These are phyloP conservation scores for Danaus chrysippus DNA, from an alignment of 2,888 invertebrate species.

Conservation along the genomic window DNA sequence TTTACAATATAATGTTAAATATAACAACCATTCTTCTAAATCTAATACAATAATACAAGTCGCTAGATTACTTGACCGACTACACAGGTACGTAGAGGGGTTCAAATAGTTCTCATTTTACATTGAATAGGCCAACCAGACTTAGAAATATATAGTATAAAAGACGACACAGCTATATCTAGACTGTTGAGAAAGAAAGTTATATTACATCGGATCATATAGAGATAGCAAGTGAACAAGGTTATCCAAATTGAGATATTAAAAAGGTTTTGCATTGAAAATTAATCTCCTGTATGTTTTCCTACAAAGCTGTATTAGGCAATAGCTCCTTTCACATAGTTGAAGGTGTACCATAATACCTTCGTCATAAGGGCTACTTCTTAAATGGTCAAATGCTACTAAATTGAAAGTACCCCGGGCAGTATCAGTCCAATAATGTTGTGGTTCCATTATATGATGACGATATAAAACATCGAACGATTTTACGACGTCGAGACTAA, in stretches of 20 bases:
- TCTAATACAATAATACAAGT: constrained; percentile 14
- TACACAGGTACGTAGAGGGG: no score
- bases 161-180: no score
- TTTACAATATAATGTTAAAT: constrained; percentile 43
- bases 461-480: neutral
- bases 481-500: neutral
- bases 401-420: constrained; percentile 32
- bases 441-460: constrained; percentile 16
- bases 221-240: no score
- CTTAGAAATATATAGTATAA: no score
- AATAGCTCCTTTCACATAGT: constrained; percentile 28
- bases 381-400: constrained; percentile 13
- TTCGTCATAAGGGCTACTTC: constrained; percentile 11
- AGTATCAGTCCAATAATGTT: constrained; percentile 26
- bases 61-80: neutral
- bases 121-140: no score
- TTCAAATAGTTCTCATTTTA: no score
- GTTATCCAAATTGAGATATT: neutral
- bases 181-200: no score
- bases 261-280: neutral
- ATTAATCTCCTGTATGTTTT: neutral
- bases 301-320: constrained; percentile 4
- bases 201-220: no score
- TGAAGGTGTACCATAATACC: constrained; percentile 13
- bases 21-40: constrained; percentile 32